Base-by-base conservation (phyloP, 2,113 vertebrate genomes). In the Phaethornis superciliosus region DNA sequence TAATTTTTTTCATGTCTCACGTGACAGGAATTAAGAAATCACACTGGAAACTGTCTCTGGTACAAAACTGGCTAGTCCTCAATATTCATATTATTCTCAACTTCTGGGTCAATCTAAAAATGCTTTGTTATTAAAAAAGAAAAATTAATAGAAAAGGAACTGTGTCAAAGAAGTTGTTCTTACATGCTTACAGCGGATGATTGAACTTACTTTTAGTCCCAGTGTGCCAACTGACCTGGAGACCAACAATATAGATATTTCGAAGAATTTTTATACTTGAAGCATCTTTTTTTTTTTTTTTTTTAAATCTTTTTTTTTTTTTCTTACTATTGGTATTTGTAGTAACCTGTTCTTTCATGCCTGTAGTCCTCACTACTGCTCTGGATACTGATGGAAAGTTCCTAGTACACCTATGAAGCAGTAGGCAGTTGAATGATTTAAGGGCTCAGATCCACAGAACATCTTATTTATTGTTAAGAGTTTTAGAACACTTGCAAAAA, bases 391-490 rank as follows among this genome's bases (percentile, higher is more conserved):
- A 63, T 82, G 63, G 67, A 87, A 89, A 49, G 11, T 88, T 80
- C 49, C 44, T 93, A 8, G 28, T 28, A 40, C n/a, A 23, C 27
- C 21, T 22, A 0, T 0, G 49, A 86, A 91, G 13, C 75, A 47
- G n/a, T 16, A 85, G 55, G 47, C 84, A 67, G 42, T 35, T 72
- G 75, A 87, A 92, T 91, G 81, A 87, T 90, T 96, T 92, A 63
- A 90, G 76, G 52, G 49, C 85, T 94, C 71, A 78, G 79, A 92
- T 91, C 81, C 72, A 85, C 23, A 35, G 68, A 93, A 6, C 52
- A 82, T 27, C 47, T 95, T 93, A 91, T 93, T 93, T 94, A 93
- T 93, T 96, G 81, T 91, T 93, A 88, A 89, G 91, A 77, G 52
- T 87, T 64, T 60, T 83, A 81, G 71, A 77, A 88, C 54, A 75